A percentile compares a stretch with the other conserved stretches of the same genome.
Evolutionary conservation across 1,140 invertebrate genomes (phyloP).

Genomic region (Penaeus vannamei): DNA sequence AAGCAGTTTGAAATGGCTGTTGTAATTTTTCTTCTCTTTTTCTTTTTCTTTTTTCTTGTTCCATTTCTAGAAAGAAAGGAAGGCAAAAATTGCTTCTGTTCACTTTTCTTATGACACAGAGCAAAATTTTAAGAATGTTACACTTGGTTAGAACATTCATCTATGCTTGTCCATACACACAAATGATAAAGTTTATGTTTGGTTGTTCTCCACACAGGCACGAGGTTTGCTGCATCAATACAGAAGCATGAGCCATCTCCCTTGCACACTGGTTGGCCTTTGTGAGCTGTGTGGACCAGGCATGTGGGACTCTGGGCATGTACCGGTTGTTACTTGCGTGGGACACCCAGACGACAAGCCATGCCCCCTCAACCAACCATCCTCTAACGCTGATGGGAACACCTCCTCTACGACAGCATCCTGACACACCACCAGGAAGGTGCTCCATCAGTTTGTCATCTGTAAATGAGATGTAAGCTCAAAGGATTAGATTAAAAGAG

Average conservation of each 20-base stretch:
- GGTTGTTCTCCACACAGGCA: constrained; percentile 74
- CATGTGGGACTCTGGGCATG: constrained; percentile 93
- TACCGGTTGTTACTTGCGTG: constrained; percentile 71
- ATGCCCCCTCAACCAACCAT: constrained; percentile 55
- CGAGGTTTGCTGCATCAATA: constrained; percentile 92
- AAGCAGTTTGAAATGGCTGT: too few species aligned
- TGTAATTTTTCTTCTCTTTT: too few species aligned
- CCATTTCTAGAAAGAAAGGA: too few species aligned
- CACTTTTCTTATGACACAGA: too few species aligned
- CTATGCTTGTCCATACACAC: not conserved
- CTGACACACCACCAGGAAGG: constrained; percentile 60
- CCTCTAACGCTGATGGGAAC: constrained; percentile 17
- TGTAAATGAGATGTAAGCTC: constrained; percentile 48
- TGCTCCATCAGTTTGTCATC: constrained; percentile 57
- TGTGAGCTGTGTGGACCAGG: constrained; percentile 90
- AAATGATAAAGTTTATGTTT: not conserved
- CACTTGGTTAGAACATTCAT: not conserved
- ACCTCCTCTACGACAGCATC: constrained; percentile 22
- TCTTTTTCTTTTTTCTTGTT: not conserved
- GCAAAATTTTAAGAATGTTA: too few species aligned
- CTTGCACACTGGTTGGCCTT: constrained; percentile 88
- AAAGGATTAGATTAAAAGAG: not conserved
- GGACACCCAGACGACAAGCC: constrained; percentile 60
- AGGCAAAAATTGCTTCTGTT: too few species aligned
- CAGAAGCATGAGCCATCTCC: constrained; percentile 85